Conservation (phyloP, 1,140 invertebrate genomes). For the Eumeta japonica region DNA sequence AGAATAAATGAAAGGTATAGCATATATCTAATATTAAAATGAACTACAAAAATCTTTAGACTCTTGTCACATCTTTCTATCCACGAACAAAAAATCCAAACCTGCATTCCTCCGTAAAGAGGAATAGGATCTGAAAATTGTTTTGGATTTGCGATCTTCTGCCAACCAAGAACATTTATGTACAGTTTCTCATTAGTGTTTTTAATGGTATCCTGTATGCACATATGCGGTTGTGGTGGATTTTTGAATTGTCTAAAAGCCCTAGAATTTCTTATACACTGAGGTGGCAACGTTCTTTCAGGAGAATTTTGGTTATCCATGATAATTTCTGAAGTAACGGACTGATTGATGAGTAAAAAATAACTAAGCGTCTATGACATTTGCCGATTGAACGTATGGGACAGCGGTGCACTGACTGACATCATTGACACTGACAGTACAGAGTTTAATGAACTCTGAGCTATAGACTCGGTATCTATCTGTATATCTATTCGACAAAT, state of each 20-base stretch:
- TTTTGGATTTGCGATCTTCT: slow-evolving; percentile 65
- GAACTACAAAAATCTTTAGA: slow-evolving; percentile 4
- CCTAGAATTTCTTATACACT: slow-evolving; percentile 52
- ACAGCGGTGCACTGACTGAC: too few relatives aligned
- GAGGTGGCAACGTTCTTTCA: slow-evolving; percentile 37
- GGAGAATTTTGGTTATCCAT: slow-evolving; percentile 46
- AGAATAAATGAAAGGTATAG: neutral
- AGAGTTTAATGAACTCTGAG: too few relatives aligned
- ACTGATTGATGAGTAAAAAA: too few relatives aligned
- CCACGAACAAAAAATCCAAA: slow-evolving; percentile 31
- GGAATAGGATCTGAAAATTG: slow-evolving; percentile 65
- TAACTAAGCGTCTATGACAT: too few relatives aligned
- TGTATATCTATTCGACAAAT: too few relatives aligned
- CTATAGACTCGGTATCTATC: too few relatives aligned
- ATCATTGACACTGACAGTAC: too few relatives aligned
- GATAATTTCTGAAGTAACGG: too few relatives aligned
- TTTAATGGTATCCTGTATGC: slow-evolving; percentile 66
- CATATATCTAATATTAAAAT: slow-evolving; percentile 8
- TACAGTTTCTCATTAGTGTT: slow-evolving; percentile 59
- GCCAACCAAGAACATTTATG: slow-evolving; percentile 72
- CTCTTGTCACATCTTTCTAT: neutral
- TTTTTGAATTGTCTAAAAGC: slow-evolving; percentile 67
- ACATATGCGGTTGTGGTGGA: slow-evolving; percentile 73
- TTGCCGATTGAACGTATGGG: too few relatives aligned
- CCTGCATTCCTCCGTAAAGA: slow-evolving; percentile 69